phyloP scores from a whole-genome alignment of 2,888 invertebrate species.

The Clunio marinus region DNA sequence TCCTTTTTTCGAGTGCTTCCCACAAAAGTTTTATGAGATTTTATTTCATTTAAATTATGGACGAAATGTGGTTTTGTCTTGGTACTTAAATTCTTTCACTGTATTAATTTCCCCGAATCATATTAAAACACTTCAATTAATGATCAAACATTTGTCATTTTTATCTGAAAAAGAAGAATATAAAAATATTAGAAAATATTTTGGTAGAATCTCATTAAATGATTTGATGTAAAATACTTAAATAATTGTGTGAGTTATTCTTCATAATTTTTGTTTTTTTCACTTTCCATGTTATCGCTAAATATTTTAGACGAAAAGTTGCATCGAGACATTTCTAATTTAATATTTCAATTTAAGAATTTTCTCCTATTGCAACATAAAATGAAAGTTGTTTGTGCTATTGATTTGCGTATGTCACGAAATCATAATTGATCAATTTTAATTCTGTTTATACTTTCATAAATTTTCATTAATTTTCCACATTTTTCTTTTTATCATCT shows the following conservation, averaged over 20 bases:
- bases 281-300: too few relatives aligned
- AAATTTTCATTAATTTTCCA: not conserved
- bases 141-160: not conserved
- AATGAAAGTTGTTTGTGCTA: too few relatives aligned
- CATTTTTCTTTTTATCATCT: not conserved
- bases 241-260: too few relatives aligned
- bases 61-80: not conserved
- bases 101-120: too few relatives aligned
- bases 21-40: not conserved
- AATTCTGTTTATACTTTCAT: not conserved
- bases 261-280: too few relatives aligned
- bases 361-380: too few relatives aligned
- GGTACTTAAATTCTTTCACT: not conserved
- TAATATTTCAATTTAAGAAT: too few relatives aligned
- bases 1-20: not conserved
- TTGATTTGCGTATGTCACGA: not conserved
- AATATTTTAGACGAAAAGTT: too few relatives aligned
- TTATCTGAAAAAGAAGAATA: not conserved
- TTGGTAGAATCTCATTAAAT: not conserved
- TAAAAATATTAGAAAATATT: not conserved
- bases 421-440: conserved; percentile 4
- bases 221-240: too few relatives aligned
- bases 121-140: too few relatives aligned
- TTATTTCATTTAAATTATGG: not conserved
- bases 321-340: too few relatives aligned